Evolutionary conservation across 2,888 invertebrate species (phyloP).

Genomic region (Stenurella melanura): DNA sequence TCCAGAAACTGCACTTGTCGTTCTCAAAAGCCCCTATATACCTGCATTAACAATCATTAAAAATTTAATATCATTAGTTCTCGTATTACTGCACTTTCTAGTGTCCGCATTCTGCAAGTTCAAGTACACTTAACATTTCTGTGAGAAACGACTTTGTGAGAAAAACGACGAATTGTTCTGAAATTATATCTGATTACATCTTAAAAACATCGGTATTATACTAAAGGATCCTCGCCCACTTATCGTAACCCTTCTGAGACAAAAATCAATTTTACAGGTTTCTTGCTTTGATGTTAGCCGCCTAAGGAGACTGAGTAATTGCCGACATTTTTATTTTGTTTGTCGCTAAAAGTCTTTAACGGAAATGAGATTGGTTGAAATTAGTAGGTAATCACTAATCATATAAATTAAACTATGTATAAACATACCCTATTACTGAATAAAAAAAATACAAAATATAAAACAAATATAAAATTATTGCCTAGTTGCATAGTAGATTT

Average conservation of each 20-base stretch:
- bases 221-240: slow-evolving; percentile 18
- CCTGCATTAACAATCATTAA: slow-evolving; percentile 42
- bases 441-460: too few species aligned
- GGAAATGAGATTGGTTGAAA: too few species aligned
- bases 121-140: slow-evolving; percentile 38
- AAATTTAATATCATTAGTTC: slow-evolving; percentile 36
- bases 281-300: slow-evolving; percentile 25
- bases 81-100: slow-evolving; percentile 22
- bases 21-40: slow-evolving; percentile 25
- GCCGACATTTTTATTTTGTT: slow-evolving; percentile 10
- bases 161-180: slow-evolving; percentile 16
- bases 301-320: background rate
- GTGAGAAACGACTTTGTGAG: slow-evolving; percentile 32
- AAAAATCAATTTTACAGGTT: slow-evolving; percentile 22
- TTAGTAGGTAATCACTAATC: too few species aligned
- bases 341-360: background rate
- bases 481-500: too few species aligned
- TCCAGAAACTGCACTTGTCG: slow-evolving; percentile 20
- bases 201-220: background rate
- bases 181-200: slow-evolving; percentile 15
- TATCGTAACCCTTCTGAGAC: slow-evolving; percentile 16
- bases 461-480: too few species aligned
- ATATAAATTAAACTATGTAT: too few species aligned
- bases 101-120: slow-evolving; percentile 23
- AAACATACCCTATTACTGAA: too few species aligned